Percentiles rank a stretch among this genome's conserved stretches.
Conservation (phyloP, 2,113 vertebrate species). For the Mugil cephalus region DNA sequence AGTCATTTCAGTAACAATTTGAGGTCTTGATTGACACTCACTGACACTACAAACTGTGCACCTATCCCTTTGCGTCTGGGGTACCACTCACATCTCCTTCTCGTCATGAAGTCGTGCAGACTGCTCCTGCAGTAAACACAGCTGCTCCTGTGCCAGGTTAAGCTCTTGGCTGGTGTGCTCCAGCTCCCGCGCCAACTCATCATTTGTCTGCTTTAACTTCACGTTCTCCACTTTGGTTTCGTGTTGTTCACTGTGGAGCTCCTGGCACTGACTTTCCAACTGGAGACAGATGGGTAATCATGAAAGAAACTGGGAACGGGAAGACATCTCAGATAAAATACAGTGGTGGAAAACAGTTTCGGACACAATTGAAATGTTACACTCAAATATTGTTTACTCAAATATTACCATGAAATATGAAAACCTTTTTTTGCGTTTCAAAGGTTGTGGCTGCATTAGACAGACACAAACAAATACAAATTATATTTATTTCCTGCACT, state of each 20-base stretch:
- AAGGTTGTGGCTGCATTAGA: too few relatives aligned
- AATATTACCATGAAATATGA: too few relatives aligned
- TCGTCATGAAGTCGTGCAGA: constrained; percentile 87
- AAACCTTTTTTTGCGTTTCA: too few relatives aligned
- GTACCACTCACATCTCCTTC: constrained; percentile 89
- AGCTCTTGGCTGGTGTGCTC: constrained; percentile 87
- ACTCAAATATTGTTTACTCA: too few relatives aligned
- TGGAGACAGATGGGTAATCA: constrained; percentile 48
- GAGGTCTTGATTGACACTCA: too few relatives aligned
- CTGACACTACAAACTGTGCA: not conserved
- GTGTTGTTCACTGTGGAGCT: constrained; percentile 89
- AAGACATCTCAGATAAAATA: not conserved
- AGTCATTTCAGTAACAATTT: too few relatives aligned
- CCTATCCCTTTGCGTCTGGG: too few relatives aligned
- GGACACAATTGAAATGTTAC: too few relatives aligned
- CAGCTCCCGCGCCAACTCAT: constrained; percentile 88
- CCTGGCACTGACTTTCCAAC: constrained; percentile 89
- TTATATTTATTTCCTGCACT: too few relatives aligned
- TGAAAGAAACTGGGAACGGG: not conserved
- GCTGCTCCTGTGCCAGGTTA: constrained; percentile 86
- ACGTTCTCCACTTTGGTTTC: constrained; percentile 90
- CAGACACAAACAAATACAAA: too few relatives aligned
- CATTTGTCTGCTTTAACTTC: constrained; percentile 90
- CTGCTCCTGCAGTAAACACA: constrained; percentile 88
- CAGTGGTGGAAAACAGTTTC: too few relatives aligned